These are phyloP conservation scores for Anoura caudifer DNA, from an alignment of 2,113 vertebrate genomes.

Conservation along the genomic window DNA sequence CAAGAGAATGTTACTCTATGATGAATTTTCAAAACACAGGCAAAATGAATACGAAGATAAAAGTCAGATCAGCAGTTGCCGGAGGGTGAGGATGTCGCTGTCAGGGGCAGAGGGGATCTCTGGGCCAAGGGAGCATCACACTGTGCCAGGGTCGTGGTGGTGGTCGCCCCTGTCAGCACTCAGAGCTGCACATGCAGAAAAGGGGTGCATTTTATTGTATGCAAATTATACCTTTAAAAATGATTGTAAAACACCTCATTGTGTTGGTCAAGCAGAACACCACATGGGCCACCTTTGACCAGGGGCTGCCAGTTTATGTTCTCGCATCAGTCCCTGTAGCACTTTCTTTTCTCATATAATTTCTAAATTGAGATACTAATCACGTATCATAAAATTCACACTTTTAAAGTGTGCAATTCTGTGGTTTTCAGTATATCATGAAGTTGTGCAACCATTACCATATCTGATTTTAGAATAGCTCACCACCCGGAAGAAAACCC, in stretches of 20 bases:
- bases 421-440: not conserved
- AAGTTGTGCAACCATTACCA: not conserved
- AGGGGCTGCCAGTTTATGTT: not conserved
- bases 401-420: not conserved
- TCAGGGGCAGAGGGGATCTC: not conserved
- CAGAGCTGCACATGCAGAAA: not conserved
- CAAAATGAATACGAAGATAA: not conserved
- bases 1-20: not conserved
- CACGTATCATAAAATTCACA: not conserved
- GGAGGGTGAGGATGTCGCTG: not conserved
- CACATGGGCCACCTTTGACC: not conserved
- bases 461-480: not conserved
- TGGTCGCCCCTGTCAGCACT: not conserved
- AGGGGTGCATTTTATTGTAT: not conserved
- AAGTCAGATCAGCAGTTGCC: not conserved
- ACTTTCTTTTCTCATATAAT: not conserved
- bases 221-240: not conserved
- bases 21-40: not conserved
- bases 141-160: not conserved
- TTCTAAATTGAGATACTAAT: not conserved
- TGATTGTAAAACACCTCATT: not conserved
- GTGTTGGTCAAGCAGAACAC: not conserved
- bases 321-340: not conserved
- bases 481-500: not conserved
- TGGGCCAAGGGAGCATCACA: not conserved